Percentiles rank a stretch among this genome's conserved stretches.
These are phyloP conservation scores for Phenganax marumi DNA, from an alignment of 92 coral and sea anemone genomes.

Conservation along the genomic window DNA sequence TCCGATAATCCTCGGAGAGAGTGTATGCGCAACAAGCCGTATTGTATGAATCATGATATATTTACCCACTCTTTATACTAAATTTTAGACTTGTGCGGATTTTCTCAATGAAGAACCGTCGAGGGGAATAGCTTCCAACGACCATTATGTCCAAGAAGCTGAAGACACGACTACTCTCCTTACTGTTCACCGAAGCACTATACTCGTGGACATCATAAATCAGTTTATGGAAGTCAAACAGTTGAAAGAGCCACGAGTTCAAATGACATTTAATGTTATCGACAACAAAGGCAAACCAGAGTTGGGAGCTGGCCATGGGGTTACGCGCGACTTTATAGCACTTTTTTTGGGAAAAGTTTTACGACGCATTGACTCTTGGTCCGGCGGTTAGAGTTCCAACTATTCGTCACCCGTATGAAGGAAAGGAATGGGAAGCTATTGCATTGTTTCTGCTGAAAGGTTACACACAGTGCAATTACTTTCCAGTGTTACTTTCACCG, in stretches of 20 bases:
- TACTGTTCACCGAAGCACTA: constrained; percentile 7
- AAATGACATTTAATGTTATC: constrained; percentile 2
- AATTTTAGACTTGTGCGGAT: too few relatives aligned
- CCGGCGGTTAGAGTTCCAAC: constrained; percentile 49
- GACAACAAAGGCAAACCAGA: constrained; percentile 12
- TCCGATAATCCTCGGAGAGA: too few relatives aligned
- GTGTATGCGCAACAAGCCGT: too few relatives aligned
- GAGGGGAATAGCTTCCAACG: background rate
- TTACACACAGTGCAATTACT: constrained; percentile 42
- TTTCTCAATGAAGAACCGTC: too few relatives aligned
- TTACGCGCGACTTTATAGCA: constrained; percentile 36
- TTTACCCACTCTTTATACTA: too few relatives aligned
- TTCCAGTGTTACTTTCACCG: constrained; percentile 40
- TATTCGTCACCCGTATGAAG: constrained; percentile 48
- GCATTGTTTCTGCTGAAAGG: constrained; percentile 46
- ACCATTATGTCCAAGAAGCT: background rate
- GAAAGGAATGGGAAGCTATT: constrained; percentile 45
- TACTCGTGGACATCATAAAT: background rate
- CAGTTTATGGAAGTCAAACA: background rate
- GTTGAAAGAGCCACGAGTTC: background rate
- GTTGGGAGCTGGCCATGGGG: constrained; percentile 20
- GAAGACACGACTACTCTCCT: background rate
- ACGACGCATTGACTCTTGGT: constrained; percentile 42
- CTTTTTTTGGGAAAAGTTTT: constrained; percentile 52
- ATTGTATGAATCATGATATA: too few relatives aligned